A percentile compares a stretch with the other conserved stretches of the same genome.
These are phyloP conservation scores for Pygocentrus nattereri DNA, from an alignment of 2,797 vertebrate genomes.

Conservation along the genomic window DNA sequence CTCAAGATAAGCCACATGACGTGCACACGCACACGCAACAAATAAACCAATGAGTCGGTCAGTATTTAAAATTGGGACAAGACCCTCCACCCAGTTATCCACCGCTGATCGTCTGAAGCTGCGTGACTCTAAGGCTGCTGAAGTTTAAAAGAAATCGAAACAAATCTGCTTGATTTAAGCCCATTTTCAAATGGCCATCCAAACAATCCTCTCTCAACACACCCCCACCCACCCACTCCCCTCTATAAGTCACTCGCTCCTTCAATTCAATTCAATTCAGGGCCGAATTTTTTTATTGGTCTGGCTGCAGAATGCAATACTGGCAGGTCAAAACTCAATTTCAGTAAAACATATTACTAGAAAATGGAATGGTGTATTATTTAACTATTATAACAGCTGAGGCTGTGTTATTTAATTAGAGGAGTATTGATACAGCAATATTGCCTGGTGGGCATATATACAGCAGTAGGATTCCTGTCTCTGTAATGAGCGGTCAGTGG, in stretches of 20 bases:
- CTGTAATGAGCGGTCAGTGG: background rate
- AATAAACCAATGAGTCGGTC: slow-evolving; percentile 18
- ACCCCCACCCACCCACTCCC: background rate
- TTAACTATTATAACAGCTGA: slow-evolving; percentile 42
- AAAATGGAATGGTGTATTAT: slow-evolving; percentile 46
- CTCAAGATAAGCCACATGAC: background rate
- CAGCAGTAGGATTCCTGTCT: slow-evolving; percentile 2
- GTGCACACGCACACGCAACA: slow-evolving; percentile 21
- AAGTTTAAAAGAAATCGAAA: slow-evolving; percentile 7
- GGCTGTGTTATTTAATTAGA: slow-evolving; percentile 50
- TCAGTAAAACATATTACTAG: slow-evolving; percentile 36
- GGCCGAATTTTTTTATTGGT: background rate
- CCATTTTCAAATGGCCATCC: slow-evolving; percentile 17
- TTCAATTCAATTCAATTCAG: slow-evolving; percentile 25
- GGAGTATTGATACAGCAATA: slow-evolving; percentile 29
- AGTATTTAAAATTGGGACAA: background rate
- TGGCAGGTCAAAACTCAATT: slow-evolving; percentile 44
- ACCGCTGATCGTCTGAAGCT: background rate
- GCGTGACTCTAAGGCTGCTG: background rate
- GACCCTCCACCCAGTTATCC: slow-evolving; percentile 20
- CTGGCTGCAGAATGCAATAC: slow-evolving; percentile 2
- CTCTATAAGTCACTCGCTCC: slow-evolving; percentile 13
- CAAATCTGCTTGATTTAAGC: background rate
- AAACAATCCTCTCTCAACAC: slow-evolving; percentile 1
- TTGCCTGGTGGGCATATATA: slow-evolving; percentile 23